Percentiles rank a stretch among this genome's conserved stretches.
Conservation (phyloP, 1,140 invertebrate genomes). For the Capitella teleta region DNA sequence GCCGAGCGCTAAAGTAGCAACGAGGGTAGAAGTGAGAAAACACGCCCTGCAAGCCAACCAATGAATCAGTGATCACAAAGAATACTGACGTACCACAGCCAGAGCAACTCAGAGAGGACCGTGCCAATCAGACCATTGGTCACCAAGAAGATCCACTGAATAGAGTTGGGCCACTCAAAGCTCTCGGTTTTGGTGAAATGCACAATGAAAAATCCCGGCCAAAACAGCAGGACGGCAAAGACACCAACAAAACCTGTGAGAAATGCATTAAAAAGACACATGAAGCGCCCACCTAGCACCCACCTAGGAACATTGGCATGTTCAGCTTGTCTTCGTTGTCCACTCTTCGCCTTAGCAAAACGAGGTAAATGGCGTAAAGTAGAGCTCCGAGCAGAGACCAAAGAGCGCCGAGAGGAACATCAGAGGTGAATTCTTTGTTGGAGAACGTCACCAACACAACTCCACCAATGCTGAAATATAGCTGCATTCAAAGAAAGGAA, state of each 20-base stretch:
- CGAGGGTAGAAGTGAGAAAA: constrained; percentile 75
- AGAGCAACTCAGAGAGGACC: constrained; percentile 71
- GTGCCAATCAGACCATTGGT: constrained; percentile 79
- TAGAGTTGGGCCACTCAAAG: constrained; percentile 67
- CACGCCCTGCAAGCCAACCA: constrained; percentile 56
- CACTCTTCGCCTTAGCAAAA: constrained; percentile 66
- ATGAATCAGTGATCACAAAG: neutral
- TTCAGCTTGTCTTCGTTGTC: constrained; percentile 78
- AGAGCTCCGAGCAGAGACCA: constrained; percentile 70
- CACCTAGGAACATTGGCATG: constrained; percentile 81
- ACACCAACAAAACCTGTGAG: constrained; percentile 72
- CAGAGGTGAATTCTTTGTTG: constrained; percentile 47
- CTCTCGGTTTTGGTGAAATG: constrained; percentile 64
- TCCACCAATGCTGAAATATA: constrained; percentile 57
- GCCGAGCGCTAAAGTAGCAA: constrained; percentile 69
- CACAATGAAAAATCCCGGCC: constrained; percentile 75
- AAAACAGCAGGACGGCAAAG: constrained; percentile 66
- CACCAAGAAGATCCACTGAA: constrained; percentile 65
- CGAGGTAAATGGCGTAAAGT: constrained; percentile 72
- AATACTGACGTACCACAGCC: constrained; percentile 61
- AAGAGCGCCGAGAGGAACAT: constrained; percentile 56
- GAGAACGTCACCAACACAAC: constrained; percentile 62
- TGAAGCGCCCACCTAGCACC: no score
- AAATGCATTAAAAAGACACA: no score
- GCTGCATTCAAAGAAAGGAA: no score